phyloP scores from a whole-genome alignment of 1,140 invertebrate genomes.

The Procambarus clarkii region DNA sequence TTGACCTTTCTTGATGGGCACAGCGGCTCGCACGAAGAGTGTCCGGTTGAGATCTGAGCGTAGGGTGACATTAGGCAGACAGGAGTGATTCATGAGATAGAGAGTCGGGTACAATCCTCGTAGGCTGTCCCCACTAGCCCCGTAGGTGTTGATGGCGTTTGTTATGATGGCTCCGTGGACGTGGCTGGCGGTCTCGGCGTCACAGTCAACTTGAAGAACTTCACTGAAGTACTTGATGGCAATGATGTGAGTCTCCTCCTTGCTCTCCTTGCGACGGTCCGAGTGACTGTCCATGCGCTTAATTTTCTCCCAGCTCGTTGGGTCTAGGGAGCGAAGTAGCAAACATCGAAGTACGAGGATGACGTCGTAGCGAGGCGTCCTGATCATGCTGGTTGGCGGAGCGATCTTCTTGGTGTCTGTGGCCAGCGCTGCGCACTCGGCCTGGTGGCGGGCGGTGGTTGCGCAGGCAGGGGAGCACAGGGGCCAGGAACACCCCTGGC shows the following conservation, averaged over 20 bases:
- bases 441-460: conserved; percentile 17
- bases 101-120: conserved; percentile 46
- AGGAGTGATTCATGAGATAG: conserved; percentile 54
- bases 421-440: conserved; percentile 41
- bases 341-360: conserved; percentile 60
- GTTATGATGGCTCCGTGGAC: conserved; percentile 55
- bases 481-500: conserved; percentile 86
- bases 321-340: conserved; percentile 43
- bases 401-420: conserved; percentile 26
- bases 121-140: conserved; percentile 6
- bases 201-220: conserved; percentile 32
- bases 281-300: conserved; percentile 61
- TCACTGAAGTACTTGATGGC: conserved; percentile 40
- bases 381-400: neutral
- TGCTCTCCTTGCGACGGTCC: conserved; percentile 39
- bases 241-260: conserved; percentile 23
- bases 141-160: conserved; percentile 50
- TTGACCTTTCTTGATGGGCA: conserved; percentile 54
- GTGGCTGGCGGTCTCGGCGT: conserved; percentile 35
- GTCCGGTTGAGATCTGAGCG: conserved; percentile 20
- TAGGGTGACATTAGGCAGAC: conserved; percentile 41
- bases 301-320: conserved; percentile 49
- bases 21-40: conserved; percentile 36
- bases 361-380: conserved; percentile 59
- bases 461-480: conserved; percentile 78